Evolutionary conservation across 2,888 invertebrate species (phyloP).

Genomic region (Conchocele bisecta): DNA sequence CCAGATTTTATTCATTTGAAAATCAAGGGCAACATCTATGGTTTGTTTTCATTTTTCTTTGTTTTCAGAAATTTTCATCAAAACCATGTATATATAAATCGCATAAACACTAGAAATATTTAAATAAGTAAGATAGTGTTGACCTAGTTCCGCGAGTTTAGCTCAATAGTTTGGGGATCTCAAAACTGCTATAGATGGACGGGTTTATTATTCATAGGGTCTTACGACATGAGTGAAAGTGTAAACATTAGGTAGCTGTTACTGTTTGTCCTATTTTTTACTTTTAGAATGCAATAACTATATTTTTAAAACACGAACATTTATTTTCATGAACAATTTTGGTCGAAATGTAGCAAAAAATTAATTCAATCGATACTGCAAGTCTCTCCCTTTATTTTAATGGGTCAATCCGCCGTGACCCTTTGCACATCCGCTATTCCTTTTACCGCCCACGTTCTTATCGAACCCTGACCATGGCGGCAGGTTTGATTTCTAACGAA

Average conservation of each 20-base stretch:
- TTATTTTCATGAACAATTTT: background rate
- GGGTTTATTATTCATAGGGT: constrained; percentile 41
- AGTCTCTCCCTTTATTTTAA: background rate
- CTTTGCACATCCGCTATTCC: constrained; percentile 59
- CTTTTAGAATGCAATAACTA: background rate
- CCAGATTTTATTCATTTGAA: too few species aligned
- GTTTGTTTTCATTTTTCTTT: too few species aligned
- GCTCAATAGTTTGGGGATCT: constrained; percentile 79
- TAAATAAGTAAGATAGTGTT: constrained; percentile 71
- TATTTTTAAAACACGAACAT: background rate
- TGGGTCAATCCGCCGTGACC: constrained; percentile 34
- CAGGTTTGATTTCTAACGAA: constrained; percentile 81
- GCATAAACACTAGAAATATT: constrained; percentile 58
- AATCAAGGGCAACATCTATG: too few species aligned
- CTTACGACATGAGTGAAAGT: background rate
- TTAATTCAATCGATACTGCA: background rate
- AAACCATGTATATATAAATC: constrained; percentile 17
- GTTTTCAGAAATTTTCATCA: too few species aligned
- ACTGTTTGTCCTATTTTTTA: too few species aligned
- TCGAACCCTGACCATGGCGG: constrained; percentile 63
- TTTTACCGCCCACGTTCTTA: constrained; percentile 58
- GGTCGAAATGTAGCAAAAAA: background rate
- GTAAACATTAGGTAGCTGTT: background rate
- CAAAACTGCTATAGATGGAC: constrained; percentile 68
- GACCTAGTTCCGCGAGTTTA: constrained; percentile 77